phyloP scores from a whole-genome alignment of 1,140 invertebrate species.

The Tetragonula clypearis region DNA sequence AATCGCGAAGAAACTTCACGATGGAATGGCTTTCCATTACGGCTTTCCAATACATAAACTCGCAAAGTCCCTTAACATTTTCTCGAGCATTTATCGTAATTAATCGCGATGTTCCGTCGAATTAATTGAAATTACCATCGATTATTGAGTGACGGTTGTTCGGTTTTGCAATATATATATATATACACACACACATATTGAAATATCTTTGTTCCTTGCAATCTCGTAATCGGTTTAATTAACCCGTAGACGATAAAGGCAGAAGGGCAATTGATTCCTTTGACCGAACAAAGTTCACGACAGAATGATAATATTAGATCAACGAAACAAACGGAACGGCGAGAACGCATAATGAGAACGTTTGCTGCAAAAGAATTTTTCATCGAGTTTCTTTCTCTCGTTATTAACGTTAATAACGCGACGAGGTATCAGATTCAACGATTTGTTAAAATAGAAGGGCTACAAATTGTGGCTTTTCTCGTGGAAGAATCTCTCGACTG shows the following conservation, averaged over 20 bases:
- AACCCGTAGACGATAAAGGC: not conserved
- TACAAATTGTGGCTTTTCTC: no score
- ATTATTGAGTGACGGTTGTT: not conserved
- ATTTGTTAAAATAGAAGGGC: no score
- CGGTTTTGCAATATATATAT: not conserved
- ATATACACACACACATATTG: not conserved
- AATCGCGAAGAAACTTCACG: no score
- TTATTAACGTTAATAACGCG: no score
- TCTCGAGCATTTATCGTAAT: not conserved
- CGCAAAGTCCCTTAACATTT: not conserved
- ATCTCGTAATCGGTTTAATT: not conserved
- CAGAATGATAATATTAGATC: not conserved
- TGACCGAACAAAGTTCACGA: not conserved
- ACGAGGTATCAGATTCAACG: no score
- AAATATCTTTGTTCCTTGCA: not conserved
- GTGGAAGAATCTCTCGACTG: no score
- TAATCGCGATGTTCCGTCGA: not conserved
- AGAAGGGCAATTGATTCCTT: not conserved
- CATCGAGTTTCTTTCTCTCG: no score
- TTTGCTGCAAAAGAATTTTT: no score
- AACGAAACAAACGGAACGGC: not conserved
- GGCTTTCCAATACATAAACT: constrained; percentile 17
- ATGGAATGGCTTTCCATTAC: not conserved
- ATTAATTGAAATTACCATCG: constrained; percentile 1
- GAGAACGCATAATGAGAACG: no score